These are phyloP conservation scores for Sclerurus mexicanus DNA, from an alignment of 2,113 vertebrate species.

Conservation along the genomic window DNA sequence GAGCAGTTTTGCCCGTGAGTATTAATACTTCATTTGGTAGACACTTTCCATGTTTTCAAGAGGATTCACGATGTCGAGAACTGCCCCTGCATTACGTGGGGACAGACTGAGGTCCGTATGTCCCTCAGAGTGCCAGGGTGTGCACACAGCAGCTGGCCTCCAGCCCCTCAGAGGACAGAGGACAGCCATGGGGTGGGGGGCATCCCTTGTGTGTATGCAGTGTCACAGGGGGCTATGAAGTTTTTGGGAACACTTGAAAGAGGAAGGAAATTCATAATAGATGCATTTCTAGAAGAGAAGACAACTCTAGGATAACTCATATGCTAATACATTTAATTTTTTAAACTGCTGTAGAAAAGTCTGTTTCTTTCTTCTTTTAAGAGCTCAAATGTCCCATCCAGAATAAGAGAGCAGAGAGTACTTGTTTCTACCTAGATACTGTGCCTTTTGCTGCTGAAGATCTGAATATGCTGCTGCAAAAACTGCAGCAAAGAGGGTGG, in stretches of 20 bases:
- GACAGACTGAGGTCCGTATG: neutral
- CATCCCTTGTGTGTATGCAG: fast-evolving
- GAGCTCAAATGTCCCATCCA: neutral
- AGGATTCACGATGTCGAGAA: fast-evolving
- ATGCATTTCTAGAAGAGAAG: neutral
- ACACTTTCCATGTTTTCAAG: fast-evolving
- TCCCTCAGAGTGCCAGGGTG: fast-evolving
- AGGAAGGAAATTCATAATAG: neutral
- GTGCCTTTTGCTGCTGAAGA: neutral
- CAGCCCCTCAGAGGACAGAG: neutral
- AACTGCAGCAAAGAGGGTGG: neutral
- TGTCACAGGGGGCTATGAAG: neutral
- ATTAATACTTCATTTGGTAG: neutral
- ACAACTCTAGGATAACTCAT: neutral
- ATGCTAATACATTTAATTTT: neutral
- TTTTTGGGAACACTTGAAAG: neutral
- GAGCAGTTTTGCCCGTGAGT: conserved; percentile 77
- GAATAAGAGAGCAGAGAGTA: neutral
- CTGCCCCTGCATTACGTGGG: fast-evolving
- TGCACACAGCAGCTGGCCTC: neutral
- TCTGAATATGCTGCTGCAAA: neutral
- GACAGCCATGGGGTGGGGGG: fast-evolving
- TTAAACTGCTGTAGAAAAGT: neutral
- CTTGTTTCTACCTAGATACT: neutral
- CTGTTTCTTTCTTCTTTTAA: neutral